Percentiles rank a stretch among this genome's conserved stretches.
phyloP scores from a whole-genome alignment of 2,888 invertebrate genomes.

The Marasmarcha lunaedactyla region DNA sequence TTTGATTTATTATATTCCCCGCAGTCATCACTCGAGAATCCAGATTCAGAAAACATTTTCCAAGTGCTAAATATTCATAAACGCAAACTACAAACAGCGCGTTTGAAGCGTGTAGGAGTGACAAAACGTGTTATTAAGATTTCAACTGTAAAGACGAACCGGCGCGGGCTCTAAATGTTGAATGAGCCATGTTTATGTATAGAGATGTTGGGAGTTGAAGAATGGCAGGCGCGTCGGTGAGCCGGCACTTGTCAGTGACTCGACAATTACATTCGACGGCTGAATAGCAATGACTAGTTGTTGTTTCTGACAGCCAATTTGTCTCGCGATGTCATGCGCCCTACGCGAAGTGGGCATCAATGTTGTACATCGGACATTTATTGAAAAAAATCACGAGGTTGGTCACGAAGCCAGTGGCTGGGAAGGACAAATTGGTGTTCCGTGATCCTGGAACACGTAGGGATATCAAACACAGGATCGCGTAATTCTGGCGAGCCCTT shows the following conservation, averaged over 20 bases:
- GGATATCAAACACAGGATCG: constrained; percentile 19
- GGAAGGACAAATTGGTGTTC: constrained; percentile 42
- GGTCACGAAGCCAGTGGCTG: constrained; percentile 10
- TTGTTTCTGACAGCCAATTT: constrained; percentile 32
- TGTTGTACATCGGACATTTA: too few relatives aligned
- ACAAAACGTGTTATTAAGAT: constrained; percentile 40
- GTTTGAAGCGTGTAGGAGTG: constrained; percentile 27
- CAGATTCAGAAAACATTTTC: constrained; percentile 23
- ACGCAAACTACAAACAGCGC: constrained; percentile 24
- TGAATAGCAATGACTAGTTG: constrained; percentile 36
- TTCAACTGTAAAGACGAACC: constrained; percentile 33
- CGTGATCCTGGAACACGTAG: constrained; percentile 31
- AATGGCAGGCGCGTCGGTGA: constrained; percentile 22
- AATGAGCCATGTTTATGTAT: constrained; percentile 22
- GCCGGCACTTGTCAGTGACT: constrained; percentile 22
- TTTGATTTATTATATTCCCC: constrained; percentile 5
- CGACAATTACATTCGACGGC: constrained; percentile 31
- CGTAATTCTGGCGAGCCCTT: constrained; percentile 32
- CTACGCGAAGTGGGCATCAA: constrained; percentile 14
- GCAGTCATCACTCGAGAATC: not conserved
- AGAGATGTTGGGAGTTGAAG: constrained; percentile 21
- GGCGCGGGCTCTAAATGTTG: constrained; percentile 18
- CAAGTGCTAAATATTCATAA: constrained; percentile 31
- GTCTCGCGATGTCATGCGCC: constrained; percentile 17
- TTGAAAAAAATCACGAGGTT: not conserved